Percentiles rank a stretch among this genome's conserved stretches.
Conservation (phyloP, 2,888 invertebrate species). For the Morpho achilles region DNA sequence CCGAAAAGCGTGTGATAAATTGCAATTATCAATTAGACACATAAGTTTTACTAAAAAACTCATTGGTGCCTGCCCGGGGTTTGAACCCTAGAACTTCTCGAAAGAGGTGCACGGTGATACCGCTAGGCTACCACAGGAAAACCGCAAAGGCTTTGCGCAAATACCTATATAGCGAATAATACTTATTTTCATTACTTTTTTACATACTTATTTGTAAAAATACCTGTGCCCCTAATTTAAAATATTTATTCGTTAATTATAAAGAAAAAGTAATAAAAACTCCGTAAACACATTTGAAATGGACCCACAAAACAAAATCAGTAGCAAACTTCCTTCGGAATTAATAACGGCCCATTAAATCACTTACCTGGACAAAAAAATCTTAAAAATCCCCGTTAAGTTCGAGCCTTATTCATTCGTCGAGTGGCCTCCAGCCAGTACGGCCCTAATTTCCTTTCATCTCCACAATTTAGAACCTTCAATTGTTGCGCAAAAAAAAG, state of each 20-base stretch:
- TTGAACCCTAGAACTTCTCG: no score
- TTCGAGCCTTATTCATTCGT: conserved; percentile 60
- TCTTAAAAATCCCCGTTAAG: conserved; percentile 66
- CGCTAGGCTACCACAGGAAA: no score
- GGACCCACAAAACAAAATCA: conserved; percentile 28
- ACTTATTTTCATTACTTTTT: no score
- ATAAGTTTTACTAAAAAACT: no score
- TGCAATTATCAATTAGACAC: no score
- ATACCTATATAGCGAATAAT: no score
- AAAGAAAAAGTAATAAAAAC: neutral
- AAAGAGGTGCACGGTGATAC: no score
- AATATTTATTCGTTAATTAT: neutral
- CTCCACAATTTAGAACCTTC: conserved; percentile 62
- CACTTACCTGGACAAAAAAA: conserved; percentile 62
- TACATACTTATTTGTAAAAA: no score
- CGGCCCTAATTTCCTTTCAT: conserved; percentile 70
- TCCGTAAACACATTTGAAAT: conserved; percentile 7
- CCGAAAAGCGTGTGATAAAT: no score
- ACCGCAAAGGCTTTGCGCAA: no score
- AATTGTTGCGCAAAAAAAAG: conserved; percentile 62
- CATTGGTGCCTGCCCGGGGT: no score
- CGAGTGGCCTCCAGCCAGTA: conserved; percentile 61
- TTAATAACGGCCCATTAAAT: conserved; percentile 66
- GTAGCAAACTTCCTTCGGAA: conserved; percentile 44
- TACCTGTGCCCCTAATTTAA: no score